phyloP scores from a whole-genome alignment of 2,888 invertebrate species.

The Dioctria rufipes region DNA sequence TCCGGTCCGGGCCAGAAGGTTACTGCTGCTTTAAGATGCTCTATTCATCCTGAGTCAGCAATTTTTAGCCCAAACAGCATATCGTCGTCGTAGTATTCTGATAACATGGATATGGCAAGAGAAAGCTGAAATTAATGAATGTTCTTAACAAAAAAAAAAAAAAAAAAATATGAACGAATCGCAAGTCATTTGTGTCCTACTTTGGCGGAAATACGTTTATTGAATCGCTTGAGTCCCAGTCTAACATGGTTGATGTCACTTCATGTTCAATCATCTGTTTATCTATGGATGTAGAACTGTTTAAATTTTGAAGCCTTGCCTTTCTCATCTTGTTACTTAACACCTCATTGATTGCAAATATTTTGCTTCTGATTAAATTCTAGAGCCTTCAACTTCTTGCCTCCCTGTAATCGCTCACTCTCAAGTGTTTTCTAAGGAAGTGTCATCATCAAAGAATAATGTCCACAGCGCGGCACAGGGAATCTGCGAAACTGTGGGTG shows the following conservation, averaged over 20 bases:
- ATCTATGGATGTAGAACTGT: too few relatives aligned
- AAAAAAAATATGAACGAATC: neutral
- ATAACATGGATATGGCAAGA: neutral
- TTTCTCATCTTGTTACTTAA: slow-evolving; percentile 2
- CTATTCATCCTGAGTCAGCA: slow-evolving; percentile 17
- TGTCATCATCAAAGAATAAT: neutral
- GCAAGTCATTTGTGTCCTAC: slow-evolving; percentile 4
- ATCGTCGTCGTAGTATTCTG: neutral
- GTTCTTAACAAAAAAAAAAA: neutral
- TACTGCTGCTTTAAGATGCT: neutral
- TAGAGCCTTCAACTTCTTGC: slow-evolving; percentile 7
- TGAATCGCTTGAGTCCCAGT: neutral
- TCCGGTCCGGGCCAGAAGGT: neutral
- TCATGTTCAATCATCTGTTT: too few relatives aligned
- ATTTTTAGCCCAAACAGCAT: neutral
- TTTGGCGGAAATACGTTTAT: slow-evolving; percentile 1
- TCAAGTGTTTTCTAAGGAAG: slow-evolving; percentile 17
- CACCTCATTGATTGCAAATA: slow-evolving; percentile 47
- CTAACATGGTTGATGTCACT: neutral
- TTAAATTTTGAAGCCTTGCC: too few relatives aligned
- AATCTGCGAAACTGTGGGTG: too few relatives aligned
- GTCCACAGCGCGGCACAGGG: neutral
- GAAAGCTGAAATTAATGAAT: slow-evolving; percentile 33
- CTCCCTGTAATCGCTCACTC: slow-evolving; percentile 7
- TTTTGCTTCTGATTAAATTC: slow-evolving; percentile 43